Evolutionary conservation across 2,797 vertebrate species (phyloP).

Genomic region (Alca torda): DNA sequence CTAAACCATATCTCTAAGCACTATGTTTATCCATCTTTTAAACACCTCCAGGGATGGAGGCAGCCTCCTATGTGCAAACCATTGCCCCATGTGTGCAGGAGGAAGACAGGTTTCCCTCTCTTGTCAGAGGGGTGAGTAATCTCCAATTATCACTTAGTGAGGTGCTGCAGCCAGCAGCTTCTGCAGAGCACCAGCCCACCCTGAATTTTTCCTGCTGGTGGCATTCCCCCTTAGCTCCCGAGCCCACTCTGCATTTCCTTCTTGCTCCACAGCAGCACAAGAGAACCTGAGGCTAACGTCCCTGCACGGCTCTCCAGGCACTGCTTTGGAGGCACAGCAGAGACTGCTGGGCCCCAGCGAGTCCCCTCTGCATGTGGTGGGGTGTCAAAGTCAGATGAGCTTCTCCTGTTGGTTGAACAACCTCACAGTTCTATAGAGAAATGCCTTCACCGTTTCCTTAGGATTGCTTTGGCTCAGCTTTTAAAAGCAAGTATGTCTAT

Average conservation of each 20-base stretch:
- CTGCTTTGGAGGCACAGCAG: neutral
- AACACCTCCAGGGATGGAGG: too few species aligned
- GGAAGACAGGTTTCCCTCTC: neutral
- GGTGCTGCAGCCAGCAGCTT: neutral
- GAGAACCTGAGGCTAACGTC: neutral
- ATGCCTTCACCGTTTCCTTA: neutral
- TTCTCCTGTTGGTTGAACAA: neutral
- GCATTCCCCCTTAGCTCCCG: neutral
- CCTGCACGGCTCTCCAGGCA: neutral
- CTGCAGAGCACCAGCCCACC: neutral
- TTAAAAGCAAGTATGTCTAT: neutral
- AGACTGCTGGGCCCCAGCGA: neutral
- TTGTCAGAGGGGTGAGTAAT: neutral
- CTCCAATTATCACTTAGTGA: neutral
- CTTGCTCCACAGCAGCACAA: neutral
- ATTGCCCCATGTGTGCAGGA: rapidly evolving
- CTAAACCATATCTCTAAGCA: too few species aligned
- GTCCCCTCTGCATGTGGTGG: neutral
- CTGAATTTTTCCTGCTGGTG: neutral
- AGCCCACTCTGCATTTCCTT: neutral
- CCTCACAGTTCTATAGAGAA: neutral
- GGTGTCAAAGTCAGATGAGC: neutral
- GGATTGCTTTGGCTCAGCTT: neutral
- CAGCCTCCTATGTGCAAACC: neutral
- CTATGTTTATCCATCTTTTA: too few species aligned